phyloP scores from a whole-genome alignment of 2,888 invertebrate species.

The Drosophila imparisetae region DNA sequence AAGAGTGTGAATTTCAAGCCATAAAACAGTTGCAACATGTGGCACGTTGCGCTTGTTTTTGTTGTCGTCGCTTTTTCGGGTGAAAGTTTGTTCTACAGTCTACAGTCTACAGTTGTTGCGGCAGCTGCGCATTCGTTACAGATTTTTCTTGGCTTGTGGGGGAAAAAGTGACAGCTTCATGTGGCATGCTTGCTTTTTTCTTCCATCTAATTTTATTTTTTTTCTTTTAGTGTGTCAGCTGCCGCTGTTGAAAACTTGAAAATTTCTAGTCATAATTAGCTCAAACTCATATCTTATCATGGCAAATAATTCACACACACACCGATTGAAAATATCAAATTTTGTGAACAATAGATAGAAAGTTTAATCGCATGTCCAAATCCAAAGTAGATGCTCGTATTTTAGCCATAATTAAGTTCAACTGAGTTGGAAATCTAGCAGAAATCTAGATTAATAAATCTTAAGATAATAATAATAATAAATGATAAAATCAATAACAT shows the following conservation, averaged over 20 bases:
- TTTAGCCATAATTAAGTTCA: too few relatives aligned
- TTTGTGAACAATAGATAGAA: conserved; percentile 63
- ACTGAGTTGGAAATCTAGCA: too few relatives aligned
- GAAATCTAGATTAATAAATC: too few relatives aligned
- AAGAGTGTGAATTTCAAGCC: conserved; percentile 76
- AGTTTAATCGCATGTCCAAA: conserved; percentile 58
- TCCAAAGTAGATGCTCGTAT: conserved; percentile 22
- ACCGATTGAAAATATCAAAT: conserved; percentile 14
- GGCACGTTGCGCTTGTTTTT: conserved; percentile 47
- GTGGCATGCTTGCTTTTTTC: conserved; percentile 11
- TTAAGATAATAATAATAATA: too few relatives aligned
- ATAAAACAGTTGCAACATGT: conserved; percentile 74
- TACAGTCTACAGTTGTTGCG: conserved; percentile 10
- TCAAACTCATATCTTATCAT: conserved; percentile 71
- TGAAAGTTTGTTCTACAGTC: conserved; percentile 74
- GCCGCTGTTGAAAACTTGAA: conserved; percentile 47
- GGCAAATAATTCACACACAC: conserved; percentile 62
- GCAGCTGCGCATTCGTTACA: conserved; percentile 68
- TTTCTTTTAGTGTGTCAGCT: conserved; percentile 56
- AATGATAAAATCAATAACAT: too few relatives aligned
- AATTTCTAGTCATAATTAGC: conserved; percentile 71
- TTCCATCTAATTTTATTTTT: too few relatives aligned
- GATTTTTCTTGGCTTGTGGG: conserved; percentile 57
- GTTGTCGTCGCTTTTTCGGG: conserved; percentile 63
- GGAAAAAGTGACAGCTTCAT: conserved; percentile 60